Conservation (phyloP, 1,140 invertebrate species). For the Tetragonula clypearis region DNA sequence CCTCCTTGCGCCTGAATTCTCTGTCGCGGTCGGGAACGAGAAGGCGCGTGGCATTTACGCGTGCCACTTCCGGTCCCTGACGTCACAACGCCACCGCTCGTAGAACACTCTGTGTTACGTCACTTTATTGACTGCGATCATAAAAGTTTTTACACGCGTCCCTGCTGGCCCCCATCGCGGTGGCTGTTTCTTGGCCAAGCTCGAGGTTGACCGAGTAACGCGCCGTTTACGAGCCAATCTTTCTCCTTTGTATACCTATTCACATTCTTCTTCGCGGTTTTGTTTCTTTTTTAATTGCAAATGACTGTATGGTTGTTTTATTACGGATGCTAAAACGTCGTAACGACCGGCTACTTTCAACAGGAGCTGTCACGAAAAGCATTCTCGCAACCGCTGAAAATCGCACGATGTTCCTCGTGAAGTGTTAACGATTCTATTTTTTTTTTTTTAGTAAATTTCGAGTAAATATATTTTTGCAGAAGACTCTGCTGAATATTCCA, state of each 20-base stretch:
- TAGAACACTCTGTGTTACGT: slow-evolving; percentile 78
- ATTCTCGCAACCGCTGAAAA: too few relatives aligned
- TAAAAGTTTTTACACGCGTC: slow-evolving; percentile 80
- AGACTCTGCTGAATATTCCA: accelerated
- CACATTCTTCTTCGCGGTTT: too few relatives aligned
- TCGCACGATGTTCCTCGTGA: too few relatives aligned
- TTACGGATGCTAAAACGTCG: too few relatives aligned
- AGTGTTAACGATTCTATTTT: accelerated
- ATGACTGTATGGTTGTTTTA: too few relatives aligned
- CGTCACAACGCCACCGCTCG: slow-evolving; percentile 67
- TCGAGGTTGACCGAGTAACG: not conserved
- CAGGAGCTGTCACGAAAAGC: too few relatives aligned
- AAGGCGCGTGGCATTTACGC: slow-evolving; percentile 74
- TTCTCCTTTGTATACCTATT: not conserved
- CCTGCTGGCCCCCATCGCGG: slow-evolving; percentile 48
- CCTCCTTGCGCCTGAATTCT: not conserved
- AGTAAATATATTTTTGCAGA: accelerated
- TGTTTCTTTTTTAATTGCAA: too few relatives aligned
- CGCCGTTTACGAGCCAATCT: slow-evolving; percentile 13
- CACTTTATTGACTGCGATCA: slow-evolving; percentile 81
- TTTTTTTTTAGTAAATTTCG: not conserved
- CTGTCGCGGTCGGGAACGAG: slow-evolving; percentile 36
- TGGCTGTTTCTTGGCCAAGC: not conserved
- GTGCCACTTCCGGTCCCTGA: slow-evolving; percentile 74
- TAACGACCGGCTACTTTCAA: too few relatives aligned